Conservation (phyloP, 2,797 vertebrate species). For the Sebastes trivittatus region DNA sequence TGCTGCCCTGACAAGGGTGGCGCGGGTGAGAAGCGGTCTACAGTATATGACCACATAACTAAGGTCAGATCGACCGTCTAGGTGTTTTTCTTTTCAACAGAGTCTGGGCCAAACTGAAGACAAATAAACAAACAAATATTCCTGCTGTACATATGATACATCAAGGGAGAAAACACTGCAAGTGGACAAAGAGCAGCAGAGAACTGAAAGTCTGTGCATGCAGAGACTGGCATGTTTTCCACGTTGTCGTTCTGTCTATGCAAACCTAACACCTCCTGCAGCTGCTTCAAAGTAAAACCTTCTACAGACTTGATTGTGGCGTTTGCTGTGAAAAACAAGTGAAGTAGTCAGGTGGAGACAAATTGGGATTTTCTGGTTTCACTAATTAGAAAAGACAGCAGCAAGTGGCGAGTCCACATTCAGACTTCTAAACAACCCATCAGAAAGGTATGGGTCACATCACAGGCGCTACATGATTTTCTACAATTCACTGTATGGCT, state of each 20-base stretch:
- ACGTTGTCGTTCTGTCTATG: background rate
- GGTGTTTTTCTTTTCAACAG: background rate
- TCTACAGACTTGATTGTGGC: slow-evolving; percentile 4
- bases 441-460: slow-evolving; percentile 20
- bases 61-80: background rate
- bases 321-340: slow-evolving; percentile 3
- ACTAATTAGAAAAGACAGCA: slow-evolving; percentile 30
- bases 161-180: background rate
- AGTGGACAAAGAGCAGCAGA: background rate
- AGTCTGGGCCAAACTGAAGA: background rate
- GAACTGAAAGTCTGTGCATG: background rate
- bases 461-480: slow-evolving; percentile 3
- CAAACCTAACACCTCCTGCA: slow-evolving; percentile 17
- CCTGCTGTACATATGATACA: background rate
- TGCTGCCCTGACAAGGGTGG: background rate
- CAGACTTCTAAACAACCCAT: slow-evolving; percentile 10
- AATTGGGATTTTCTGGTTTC: slow-evolving; percentile 21
- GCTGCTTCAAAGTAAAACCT: slow-evolving; percentile 33
- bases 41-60: background rate
- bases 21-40: background rate
- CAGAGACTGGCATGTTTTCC: background rate
- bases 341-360: slow-evolving; percentile 11
- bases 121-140: background rate
- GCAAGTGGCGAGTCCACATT: background rate
- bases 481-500: background rate